These are phyloP conservation scores for Varroa destructor DNA, from an alignment of 1,140 invertebrate genomes.

Conservation along the genomic window DNA sequence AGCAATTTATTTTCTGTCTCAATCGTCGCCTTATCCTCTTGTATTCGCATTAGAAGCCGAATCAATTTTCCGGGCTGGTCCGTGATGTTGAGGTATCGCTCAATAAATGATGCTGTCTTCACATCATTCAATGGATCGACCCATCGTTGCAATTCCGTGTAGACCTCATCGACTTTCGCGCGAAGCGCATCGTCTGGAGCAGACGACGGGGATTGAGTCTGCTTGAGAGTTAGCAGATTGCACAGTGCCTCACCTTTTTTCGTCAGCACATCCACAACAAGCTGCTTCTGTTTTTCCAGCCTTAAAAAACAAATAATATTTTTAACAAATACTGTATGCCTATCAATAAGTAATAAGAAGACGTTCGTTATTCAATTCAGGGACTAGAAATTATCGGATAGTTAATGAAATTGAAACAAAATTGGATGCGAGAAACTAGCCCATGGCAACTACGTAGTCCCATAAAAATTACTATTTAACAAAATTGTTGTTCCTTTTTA, in stretches of 20 bases:
- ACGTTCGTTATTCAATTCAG: slow-evolving; percentile 30
- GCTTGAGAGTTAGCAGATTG: slow-evolving; percentile 48
- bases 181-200: slow-evolving; percentile 13
- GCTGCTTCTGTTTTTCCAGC: slow-evolving; percentile 64
- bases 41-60: slow-evolving; percentile 57
- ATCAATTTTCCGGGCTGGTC: slow-evolving; percentile 64
- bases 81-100: slow-evolving; percentile 64
- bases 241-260: slow-evolving; percentile 59
- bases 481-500: too few relatives aligned
- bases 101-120: slow-evolving; percentile 52
- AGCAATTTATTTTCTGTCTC: slow-evolving; percentile 59
- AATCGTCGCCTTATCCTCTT: slow-evolving; percentile 60
- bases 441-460: too few relatives aligned
- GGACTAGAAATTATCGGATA: slow-evolving; percentile 26
- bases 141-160: slow-evolving; percentile 10
- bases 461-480: too few relatives aligned
- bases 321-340: slow-evolving; percentile 28
- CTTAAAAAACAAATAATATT: slow-evolving; percentile 42
- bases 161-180: slow-evolving; percentile 19
- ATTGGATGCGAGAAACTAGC: too few relatives aligned
- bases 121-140: slow-evolving; percentile 17
- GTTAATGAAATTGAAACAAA: neutral
- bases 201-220: slow-evolving; percentile 32
- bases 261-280: slow-evolving; percentile 59
- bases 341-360: slow-evolving; percentile 20